phyloP scores from a whole-genome alignment of 2,797 vertebrate genomes.

The Mastacembelus armatus region DNA sequence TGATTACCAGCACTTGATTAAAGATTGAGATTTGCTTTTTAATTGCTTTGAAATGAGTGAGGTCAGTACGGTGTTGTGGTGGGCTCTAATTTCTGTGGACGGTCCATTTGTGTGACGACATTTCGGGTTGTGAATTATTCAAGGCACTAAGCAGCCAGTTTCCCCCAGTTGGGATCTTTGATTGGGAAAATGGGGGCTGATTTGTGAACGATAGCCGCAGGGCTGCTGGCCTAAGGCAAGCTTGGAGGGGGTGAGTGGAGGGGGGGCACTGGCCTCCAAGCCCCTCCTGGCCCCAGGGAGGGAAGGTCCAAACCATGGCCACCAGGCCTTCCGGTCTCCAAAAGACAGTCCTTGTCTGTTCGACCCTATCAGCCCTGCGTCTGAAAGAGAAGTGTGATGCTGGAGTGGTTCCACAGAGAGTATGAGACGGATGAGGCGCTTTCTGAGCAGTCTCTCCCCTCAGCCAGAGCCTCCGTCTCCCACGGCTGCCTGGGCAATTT shows the following conservation, averaged over 20 bases:
- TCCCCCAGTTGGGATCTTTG: constrained; percentile 80
- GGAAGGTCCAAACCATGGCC: constrained; percentile 65
- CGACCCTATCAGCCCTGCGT: constrained; percentile 46
- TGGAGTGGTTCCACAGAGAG: constrained; percentile 70
- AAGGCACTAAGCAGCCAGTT: constrained; percentile 80
- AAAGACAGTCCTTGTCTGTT: constrained; percentile 62
- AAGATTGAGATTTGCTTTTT: constrained; percentile 79
- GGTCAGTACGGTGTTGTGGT: constrained; percentile 44
- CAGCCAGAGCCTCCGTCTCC: constrained; percentile 79
- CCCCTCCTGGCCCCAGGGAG: constrained; percentile 71
- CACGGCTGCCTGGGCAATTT: constrained; percentile 83
- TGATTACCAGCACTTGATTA: constrained; percentile 75
- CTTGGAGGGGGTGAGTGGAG: too few relatives aligned
- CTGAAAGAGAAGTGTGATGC: constrained; percentile 61
- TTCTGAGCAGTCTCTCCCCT: constrained; percentile 63
- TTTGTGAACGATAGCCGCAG: constrained; percentile 84
- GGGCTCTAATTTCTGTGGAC: constrained; percentile 46
- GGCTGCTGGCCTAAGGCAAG: constrained; percentile 81
- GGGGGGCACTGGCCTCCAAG: constrained; percentile 72
- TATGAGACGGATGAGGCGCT: constrained; percentile 64
- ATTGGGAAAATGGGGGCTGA: constrained; percentile 83
- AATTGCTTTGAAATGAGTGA: constrained; percentile 60
- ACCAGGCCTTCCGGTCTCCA: constrained; percentile 66
- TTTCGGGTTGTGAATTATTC: constrained; percentile 84
- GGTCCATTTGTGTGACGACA: constrained; percentile 73